Base-by-base conservation (phyloP, 2,113 vertebrate genomes). In the Apodemus sylvaticus region DNA sequence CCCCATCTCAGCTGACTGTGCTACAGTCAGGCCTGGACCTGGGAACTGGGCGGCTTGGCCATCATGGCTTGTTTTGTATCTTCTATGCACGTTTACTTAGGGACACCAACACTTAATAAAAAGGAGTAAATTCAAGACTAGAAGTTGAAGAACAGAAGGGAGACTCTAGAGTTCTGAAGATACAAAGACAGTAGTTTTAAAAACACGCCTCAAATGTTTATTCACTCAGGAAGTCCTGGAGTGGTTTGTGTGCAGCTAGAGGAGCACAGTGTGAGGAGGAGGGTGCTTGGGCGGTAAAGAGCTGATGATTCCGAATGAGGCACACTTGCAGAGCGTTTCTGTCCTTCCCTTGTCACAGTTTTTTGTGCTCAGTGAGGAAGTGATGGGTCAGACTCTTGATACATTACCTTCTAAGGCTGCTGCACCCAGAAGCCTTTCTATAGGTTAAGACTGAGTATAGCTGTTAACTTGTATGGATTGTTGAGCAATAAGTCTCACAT, bases 341-440 rank as follows among this genome's bases (percentile, higher is more conserved):
- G n/a, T 68, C 26, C 45, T 85, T 83, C 7, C 89, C 24, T 45
- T 86, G 34, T 70, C 58, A 51, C 53, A 36, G 39, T 83, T 87
- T 53, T 94, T 94, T 91, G 74, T 95, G 55, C 42, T 90, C 70
- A 6, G 3, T 92, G 83, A 96, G 53, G 60, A 94, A 86, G 39
- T 83, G 78, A 89, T 92, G 70, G 29, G 93, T 55, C 90, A 74
- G 92, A 92, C 68, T 91, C 17, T 93, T 82, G 31, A 60, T 81
- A 73, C 42, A 36, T 79, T 86, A 82, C n/a, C 58, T 86, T 92
- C 51, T 53, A 60, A 53, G 29, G 36, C 74, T 85, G 53, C 86
- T 92, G 68, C n/a, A 64, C 31, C 55, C 48, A 73, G 87, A 70
- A 85, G 86, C 62, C 39, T 90, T 11, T 83, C 73, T 90, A 34